These are phyloP conservation scores for Parapsyche elsis DNA, from an alignment of 1,140 invertebrate genomes.

Conservation along the genomic window DNA sequence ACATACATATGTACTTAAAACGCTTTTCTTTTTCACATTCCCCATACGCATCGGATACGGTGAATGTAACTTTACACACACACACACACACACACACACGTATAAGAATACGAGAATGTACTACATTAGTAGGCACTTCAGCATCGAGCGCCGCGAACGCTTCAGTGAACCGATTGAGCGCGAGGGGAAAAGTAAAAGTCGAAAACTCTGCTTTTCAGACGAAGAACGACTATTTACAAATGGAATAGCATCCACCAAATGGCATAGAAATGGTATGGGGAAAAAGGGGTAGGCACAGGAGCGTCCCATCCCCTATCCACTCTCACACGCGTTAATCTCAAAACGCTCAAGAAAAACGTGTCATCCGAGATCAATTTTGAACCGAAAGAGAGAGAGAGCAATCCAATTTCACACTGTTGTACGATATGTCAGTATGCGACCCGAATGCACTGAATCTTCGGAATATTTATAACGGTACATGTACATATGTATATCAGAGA, in stretches of 20 bases:
- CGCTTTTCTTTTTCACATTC: too few species aligned
- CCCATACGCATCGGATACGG: too few species aligned
- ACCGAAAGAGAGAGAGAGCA: too few species aligned
- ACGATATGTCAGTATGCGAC: too few species aligned
- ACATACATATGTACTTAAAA: too few species aligned
- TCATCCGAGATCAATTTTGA: neutral
- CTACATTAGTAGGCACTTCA: neutral
- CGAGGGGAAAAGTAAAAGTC: constrained; percentile 2
- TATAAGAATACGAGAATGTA: neutral
- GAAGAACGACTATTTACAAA: neutral
- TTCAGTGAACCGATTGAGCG: neutral
- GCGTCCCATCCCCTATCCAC: neutral
- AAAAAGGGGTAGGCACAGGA: neutral
- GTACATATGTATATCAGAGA: neutral
- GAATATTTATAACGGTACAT: constrained; percentile 15
- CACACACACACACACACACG: too few species aligned
- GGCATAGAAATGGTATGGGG: neutral
- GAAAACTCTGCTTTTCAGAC: neutral
- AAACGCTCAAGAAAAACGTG: neutral
- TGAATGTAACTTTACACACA: too few species aligned
- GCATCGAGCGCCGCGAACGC: neutral
- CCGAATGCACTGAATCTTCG: neutral
- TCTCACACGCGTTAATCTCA: neutral
- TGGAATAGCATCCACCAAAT: neutral
- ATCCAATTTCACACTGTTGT: too few species aligned